Conservation (phyloP, 2,888 invertebrate species). For the Silvanus unidentatus region DNA sequence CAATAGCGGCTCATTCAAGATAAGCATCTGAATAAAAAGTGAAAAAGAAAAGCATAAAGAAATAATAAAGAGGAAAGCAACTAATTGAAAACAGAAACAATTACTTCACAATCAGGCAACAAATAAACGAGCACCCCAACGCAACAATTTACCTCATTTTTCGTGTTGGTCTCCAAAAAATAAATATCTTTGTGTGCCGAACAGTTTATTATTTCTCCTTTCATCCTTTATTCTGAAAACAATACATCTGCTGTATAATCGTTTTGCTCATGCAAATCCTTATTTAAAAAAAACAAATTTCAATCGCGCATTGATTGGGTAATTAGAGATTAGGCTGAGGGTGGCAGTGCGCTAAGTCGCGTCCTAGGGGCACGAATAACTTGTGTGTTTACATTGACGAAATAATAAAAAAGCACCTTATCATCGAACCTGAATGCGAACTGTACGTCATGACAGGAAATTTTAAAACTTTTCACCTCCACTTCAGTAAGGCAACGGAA, state of each 20-base stretch:
- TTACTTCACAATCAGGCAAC: constrained; percentile 6
- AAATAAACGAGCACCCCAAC: constrained; percentile 4
- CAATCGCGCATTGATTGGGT: no score
- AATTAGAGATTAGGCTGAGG: background rate
- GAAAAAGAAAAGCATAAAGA: constrained; percentile 1
- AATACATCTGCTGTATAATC: no score
- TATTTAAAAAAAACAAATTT: background rate
- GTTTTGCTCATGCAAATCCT: background rate
- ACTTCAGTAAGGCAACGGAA: no score
- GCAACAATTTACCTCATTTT: constrained; percentile 35
- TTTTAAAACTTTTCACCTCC: no score
- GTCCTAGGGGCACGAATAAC: no score
- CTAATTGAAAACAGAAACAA: constrained; percentile 19
- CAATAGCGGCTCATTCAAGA: no score
- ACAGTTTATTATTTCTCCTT: constrained; percentile 40
- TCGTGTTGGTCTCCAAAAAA: constrained; percentile 41
- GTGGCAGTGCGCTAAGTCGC: no score
- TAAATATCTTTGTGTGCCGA: constrained; percentile 40
- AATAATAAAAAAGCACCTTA: no score
- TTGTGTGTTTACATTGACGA: no score
- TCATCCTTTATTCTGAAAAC: constrained; percentile 32
- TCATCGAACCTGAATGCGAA: no score
- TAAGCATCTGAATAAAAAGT: no score
- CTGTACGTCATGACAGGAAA: no score
- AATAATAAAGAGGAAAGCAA: constrained; percentile 4